Percentiles rank a stretch among this genome's conserved stretches.
Conservation (phyloP, 1,140 invertebrate species). For the Oncopeltus fasciatus region DNA sequence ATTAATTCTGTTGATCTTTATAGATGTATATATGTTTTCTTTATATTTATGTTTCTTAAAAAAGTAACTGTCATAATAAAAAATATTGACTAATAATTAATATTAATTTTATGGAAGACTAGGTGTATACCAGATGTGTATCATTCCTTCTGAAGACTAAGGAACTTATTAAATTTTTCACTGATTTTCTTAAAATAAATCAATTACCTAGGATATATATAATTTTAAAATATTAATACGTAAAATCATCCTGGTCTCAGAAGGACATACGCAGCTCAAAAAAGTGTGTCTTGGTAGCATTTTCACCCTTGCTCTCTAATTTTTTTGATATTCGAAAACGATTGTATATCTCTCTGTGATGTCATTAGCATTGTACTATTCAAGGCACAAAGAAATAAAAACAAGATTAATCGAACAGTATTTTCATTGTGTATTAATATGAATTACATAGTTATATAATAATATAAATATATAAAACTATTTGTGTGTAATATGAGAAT, state of each 20-base stretch:
- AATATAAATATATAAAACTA: neutral
- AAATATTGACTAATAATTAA: conserved; percentile 18
- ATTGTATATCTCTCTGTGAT: conserved; percentile 13
- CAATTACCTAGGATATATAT: neutral
- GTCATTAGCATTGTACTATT: conserved; percentile 7
- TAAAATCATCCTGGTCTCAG: neutral
- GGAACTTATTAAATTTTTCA: neutral
- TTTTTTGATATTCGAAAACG: conserved; percentile 8
- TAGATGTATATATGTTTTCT: conserved; percentile 5
- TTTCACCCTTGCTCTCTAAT: conserved; percentile 1
- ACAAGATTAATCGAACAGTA: conserved; percentile 11
- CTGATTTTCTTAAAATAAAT: neutral
- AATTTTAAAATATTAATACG: neutral
- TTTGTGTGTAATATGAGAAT: too few species aligned
- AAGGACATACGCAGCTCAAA: conserved; percentile 2
- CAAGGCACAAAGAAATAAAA: conserved; percentile 1
- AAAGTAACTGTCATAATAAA: conserved; percentile 14
- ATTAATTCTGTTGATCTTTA: conserved; percentile 10
- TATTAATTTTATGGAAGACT: conserved; percentile 16
- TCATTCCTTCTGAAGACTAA: neutral
- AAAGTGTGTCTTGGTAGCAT: conserved; percentile 4
- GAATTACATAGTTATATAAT: neutral
- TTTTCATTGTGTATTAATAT: conserved; percentile 3
- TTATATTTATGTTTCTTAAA: conserved; percentile 7
- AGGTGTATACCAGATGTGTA: conserved; percentile 7